Evolutionary conservation across 2,888 invertebrate species (phyloP), one percentile per base, ranked within the genome.

Genomic region (Podotricha telesiphe): DNA sequence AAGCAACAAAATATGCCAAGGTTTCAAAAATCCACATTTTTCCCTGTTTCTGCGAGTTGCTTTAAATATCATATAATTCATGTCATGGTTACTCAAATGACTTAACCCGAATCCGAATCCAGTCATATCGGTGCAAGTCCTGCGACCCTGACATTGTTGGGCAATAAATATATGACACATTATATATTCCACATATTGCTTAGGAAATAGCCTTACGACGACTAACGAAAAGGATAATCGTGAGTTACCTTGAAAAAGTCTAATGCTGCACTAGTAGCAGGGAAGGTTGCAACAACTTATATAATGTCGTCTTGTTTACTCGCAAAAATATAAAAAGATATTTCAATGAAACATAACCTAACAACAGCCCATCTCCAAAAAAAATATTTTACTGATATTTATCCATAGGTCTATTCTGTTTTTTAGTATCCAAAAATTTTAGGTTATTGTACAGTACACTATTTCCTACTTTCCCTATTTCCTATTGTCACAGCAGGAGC

Each of bases 201-300:
- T 66, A 59, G 66, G n/a, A 65, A 76, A 77, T 81, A 78, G 73
- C 80, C 79, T 80, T 81, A 78, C 15, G 55, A 47, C 59, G 73
- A 62, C 19, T 62, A 19, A 11, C 19, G 37, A 50, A 50, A 47
- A 62, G 19, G 62, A 62, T 62, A 62, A 34, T 4, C 62, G 3
- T 55, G 34, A n/a, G 22, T 22, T 50, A 50, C 22, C 13, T 22
- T 50, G 4, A 7, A 20, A 11, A 50, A 22, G 19, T 50, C 13
- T 13, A 42, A n/a, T n/a, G n/a, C n/a, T n/a, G n/a, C n/a, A n/a
- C n/a, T n/a, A n/a, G n/a, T n/a, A n/a, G n/a, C n/a, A n/a, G n/a
- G n/a, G n/a, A n/a, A n/a, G n/a, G n/a, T n/a, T n/a, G n/a, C n/a
- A n/a, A n/a, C n/a, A n/a, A n/a, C n/a, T n/a, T n/a, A n/a, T n/a